These are phyloP conservation scores for Caenorhabditis sulstoni DNA, from an alignment of 2,888 invertebrate species.

Conservation along the genomic window DNA sequence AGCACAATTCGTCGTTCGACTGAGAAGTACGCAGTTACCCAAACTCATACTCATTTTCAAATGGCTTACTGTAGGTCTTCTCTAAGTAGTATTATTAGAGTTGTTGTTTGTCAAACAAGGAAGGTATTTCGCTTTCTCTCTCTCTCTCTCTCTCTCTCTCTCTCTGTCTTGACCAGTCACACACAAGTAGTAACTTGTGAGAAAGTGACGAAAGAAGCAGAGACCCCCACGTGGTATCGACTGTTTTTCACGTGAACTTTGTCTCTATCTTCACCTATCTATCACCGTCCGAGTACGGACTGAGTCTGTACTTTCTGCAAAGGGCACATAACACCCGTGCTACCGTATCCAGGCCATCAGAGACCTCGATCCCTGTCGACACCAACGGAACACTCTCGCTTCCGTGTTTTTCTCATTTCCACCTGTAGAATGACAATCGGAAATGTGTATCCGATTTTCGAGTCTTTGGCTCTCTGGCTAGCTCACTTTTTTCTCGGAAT, in stretches of 20 bases:
- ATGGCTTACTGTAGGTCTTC: not conserved
- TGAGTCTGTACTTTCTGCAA: too few relatives aligned
- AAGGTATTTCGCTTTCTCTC: slow-evolving; percentile 24
- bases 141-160: not conserved
- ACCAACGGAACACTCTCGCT: too few relatives aligned
- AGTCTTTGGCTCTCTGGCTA: too few relatives aligned
- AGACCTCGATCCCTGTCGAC: too few relatives aligned
- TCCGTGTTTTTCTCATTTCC: too few relatives aligned
- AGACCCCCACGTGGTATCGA: slow-evolving; percentile 26
- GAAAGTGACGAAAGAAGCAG: slow-evolving; percentile 36
- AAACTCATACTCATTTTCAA: not conserved
- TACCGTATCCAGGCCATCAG: too few relatives aligned
- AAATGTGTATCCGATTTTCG: too few relatives aligned
- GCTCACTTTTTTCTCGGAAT: slow-evolving; percentile 10
- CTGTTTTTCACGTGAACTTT: slow-evolving; percentile 39
- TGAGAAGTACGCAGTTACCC: not conserved
- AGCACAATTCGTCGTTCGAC: slow-evolving; percentile 16
- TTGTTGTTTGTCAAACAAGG: slow-evolving; percentile 43
- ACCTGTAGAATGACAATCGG: too few relatives aligned
- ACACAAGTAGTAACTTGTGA: slow-evolving; percentile 12
- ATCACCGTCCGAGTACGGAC: too few relatives aligned
- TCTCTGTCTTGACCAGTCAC: slow-evolving; percentile 36
- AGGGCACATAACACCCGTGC: too few relatives aligned
- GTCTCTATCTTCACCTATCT: not conserved
- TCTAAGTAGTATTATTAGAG: slow-evolving; percentile 29